These are phyloP conservation scores for Paratrypauchen microcephalus DNA, from an alignment of 2,797 vertebrate species.

Conservation along the genomic window DNA sequence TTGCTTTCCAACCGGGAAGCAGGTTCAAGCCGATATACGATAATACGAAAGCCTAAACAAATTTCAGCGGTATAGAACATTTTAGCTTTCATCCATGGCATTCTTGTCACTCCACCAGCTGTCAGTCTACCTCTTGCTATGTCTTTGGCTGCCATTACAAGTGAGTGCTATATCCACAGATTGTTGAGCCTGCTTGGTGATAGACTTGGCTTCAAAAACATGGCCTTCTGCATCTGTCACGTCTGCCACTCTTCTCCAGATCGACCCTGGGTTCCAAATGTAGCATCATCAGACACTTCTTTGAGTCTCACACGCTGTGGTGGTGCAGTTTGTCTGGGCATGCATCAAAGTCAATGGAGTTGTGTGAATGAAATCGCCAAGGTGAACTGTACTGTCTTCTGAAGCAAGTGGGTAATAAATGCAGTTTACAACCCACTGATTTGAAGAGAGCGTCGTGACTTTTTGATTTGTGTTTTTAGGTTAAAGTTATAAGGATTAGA, in stretches of 20 bases:
- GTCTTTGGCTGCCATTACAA: slow-evolving; percentile 54
- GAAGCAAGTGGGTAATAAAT: slow-evolving; percentile 38
- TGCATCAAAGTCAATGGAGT: slow-evolving; percentile 53
- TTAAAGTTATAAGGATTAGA: slow-evolving; percentile 12
- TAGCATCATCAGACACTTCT: slow-evolving; percentile 65
- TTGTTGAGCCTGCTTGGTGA: slow-evolving; percentile 57
- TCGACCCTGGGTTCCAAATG: slow-evolving; percentile 60
- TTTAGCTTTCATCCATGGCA: neutral
- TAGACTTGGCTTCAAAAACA: slow-evolving; percentile 64
- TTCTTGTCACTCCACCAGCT: slow-evolving; percentile 17
- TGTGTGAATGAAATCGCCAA: slow-evolving; percentile 43
- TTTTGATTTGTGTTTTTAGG: slow-evolving; percentile 19
- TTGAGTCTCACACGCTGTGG: slow-evolving; percentile 50
- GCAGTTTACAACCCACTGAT: slow-evolving; percentile 11
- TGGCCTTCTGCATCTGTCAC: slow-evolving; percentile 57
- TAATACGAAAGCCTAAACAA: neutral
- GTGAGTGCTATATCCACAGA: slow-evolving; percentile 62
- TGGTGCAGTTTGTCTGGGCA: slow-evolving; percentile 31
- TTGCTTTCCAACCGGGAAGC: neutral
- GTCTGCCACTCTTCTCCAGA: slow-evolving; percentile 56
- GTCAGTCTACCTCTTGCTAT: slow-evolving; percentile 25
- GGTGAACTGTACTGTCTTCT: slow-evolving; percentile 36
- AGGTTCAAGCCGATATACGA: neutral
- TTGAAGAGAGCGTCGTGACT: slow-evolving; percentile 9
- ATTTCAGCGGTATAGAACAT: neutral